Base-by-base conservation (phyloP, 1,140 invertebrate genomes). In the Drosophila burlai region DNA sequence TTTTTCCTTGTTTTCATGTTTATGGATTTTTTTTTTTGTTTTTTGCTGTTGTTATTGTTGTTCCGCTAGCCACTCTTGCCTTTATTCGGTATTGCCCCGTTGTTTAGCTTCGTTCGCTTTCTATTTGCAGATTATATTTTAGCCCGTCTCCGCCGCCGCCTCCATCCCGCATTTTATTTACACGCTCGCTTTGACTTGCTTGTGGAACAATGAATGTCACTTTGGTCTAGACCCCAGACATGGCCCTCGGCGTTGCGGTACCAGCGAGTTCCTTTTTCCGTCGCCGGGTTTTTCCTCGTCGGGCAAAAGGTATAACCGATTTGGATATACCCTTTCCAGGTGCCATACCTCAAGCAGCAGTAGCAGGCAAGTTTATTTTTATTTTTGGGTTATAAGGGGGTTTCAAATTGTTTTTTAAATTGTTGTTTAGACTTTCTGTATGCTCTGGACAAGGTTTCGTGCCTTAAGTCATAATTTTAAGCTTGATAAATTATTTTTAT, bases 211-310 rank as follows among this genome's bases (percentile, higher is more conserved):
- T 79, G 81, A 87, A 80, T 86, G 83, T 73, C 80, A 83, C 76
- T 78, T 73, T 49, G 68, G 83, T 87, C 80, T 86, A 86, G 83
- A 86, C 83, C 81, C 76, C 85, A 86, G 83, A 86, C 83, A 61
- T 64, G 67, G 72, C 62, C 65, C 75, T 50, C 62, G 64, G 61
- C 66, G 38, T 11, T 50, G 65, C 66, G 64, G 50, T 40, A 34
- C 13, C 16, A 8, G 34, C 31, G 47, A 24, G 60, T 63, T 63
- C 61, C 50, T 58, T 57, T 58, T 58, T 40, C 34, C 52, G 52
- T 55, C 13, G 34, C 0, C 7, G 29, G n/a, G 2, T 8, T 34
- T 34, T 54, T 34, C 11, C 6, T 15, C 6, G 2, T 4, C 2
- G 16, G 6, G 10, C 3, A 11, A 31, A 16, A 31, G n/a, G 13